Evolutionary conservation across 1,140 invertebrate species (phyloP).

Genomic region (Drosophila biarmipes): DNA sequence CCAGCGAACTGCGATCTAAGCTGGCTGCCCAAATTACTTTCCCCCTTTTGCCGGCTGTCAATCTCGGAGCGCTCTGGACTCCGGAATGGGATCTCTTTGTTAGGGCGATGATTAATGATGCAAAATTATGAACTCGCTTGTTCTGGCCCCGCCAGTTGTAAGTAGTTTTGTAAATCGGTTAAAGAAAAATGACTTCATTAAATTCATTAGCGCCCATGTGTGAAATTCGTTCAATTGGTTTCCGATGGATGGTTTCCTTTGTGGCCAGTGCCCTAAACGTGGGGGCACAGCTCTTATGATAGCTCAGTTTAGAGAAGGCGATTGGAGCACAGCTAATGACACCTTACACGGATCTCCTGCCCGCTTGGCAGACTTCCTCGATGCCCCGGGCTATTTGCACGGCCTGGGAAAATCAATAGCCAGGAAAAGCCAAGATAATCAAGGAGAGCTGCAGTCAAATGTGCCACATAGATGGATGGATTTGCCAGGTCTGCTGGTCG

Average conservation of each 20-base stretch:
- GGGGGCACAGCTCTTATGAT: conserved; percentile 10
- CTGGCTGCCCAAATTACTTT: conserved; percentile 68
- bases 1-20: conserved; percentile 16
- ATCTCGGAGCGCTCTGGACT: conserved; percentile 15
- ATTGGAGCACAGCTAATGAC: conserved; percentile 38
- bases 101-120: conserved; percentile 77
- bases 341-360: conserved; percentile 35
- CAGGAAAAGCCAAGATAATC: conserved; percentile 36
- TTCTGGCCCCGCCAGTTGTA: conserved; percentile 61
- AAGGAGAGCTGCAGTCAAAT: conserved; percentile 55
- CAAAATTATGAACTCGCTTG: conserved; percentile 84
- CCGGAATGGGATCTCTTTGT: conserved; percentile 62
- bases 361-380: conserved; percentile 14
- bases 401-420: conserved; percentile 74
- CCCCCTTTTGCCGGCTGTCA: conserved; percentile 65
- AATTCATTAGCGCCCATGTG: conserved; percentile 84
- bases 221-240: conserved; percentile 81
- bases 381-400: conserved; percentile 64
- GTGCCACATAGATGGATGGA: conserved; percentile 72
- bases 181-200: conserved; percentile 84
- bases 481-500: conserved; percentile 36
- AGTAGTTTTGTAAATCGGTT: conserved; percentile 84
- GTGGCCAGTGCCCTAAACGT: conserved; percentile 15
- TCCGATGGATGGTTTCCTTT: conserved; percentile 21
- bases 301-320: conserved; percentile 19